These are phyloP conservation scores for Artibeus jamaicensis DNA, from an alignment of 2,797 vertebrate species.

Conservation along the genomic window DNA sequence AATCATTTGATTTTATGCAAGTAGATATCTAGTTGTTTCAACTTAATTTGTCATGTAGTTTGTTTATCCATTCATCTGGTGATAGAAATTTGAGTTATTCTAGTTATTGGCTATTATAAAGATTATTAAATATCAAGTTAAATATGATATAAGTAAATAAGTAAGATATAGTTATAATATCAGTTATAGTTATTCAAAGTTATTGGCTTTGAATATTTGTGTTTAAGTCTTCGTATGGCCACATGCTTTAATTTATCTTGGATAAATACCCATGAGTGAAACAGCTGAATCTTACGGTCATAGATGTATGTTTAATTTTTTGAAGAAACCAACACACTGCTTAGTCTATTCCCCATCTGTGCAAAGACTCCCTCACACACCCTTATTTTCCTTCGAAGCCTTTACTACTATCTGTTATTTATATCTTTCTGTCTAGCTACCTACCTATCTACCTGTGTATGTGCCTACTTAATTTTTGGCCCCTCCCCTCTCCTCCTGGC, in stretches of 20 bases:
- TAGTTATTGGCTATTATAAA: background rate
- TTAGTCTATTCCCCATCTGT: background rate
- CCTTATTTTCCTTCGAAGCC: background rate
- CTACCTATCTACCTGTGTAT: background rate
- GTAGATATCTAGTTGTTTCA: background rate
- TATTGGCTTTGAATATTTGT: background rate
- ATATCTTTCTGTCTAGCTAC: background rate
- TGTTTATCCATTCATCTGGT: background rate
- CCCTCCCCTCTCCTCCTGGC: too few relatives aligned
- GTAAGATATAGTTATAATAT: too few relatives aligned
- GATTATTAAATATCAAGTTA: too few relatives aligned
- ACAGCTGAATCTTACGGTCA: background rate
- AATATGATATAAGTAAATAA: too few relatives aligned
- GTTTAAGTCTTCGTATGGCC: background rate
- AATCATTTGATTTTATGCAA: background rate
- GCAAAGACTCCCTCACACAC: background rate
- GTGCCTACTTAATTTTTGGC: background rate
- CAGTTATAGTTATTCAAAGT: too few relatives aligned
- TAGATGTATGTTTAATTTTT: constrained; percentile 7
- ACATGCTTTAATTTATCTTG: background rate
- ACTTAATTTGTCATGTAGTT: background rate
- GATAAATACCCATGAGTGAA: background rate
- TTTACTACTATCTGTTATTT: background rate
- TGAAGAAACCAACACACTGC: background rate
- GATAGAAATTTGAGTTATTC: background rate